phyloP scores from a whole-genome alignment of 2,797 vertebrate genomes.

The Limnodromus scolopaceus region DNA sequence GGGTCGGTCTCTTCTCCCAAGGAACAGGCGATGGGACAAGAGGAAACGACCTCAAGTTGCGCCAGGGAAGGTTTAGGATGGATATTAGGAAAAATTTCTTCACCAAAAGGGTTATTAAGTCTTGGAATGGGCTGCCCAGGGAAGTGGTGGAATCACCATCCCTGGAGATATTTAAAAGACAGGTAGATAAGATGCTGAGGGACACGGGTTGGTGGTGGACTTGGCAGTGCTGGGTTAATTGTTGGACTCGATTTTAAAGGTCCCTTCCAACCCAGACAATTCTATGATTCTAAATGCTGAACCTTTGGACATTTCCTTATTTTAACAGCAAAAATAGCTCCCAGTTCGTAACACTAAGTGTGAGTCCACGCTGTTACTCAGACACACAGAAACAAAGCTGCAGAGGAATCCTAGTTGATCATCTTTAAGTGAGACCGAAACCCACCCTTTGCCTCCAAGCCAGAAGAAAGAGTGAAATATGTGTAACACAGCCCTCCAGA shows the following conservation, averaged over 20 bases:
- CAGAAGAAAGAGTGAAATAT: fast-evolving
- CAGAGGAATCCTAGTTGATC: neutral
- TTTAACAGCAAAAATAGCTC: neutral
- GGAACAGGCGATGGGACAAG: neutral
- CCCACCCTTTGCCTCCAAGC: neutral
- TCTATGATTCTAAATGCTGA: neutral
- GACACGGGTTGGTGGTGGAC: neutral
- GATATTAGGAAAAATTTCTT: neutral
- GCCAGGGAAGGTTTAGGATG: neutral
- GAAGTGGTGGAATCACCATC: neutral
- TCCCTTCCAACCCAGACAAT: neutral
- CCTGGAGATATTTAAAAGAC: neutral
- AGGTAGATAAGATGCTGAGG: neutral
- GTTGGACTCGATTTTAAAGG: neutral
- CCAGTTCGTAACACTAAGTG: fast-evolving
- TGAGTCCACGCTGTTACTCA: too few species aligned
- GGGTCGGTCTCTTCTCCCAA: too few species aligned
- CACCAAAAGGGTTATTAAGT: neutral
- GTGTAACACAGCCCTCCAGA: fast-evolving
- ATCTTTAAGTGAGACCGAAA: neutral
- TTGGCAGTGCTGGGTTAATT: neutral
- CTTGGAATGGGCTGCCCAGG: neutral
- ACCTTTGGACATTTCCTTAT: neutral
- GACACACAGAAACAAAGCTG: fast-evolving
- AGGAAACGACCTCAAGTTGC: neutral